These are phyloP conservation scores for Melanotaenia pygmaea DNA, from an alignment of 2,797 vertebrate species.

Conservation along the genomic window DNA sequence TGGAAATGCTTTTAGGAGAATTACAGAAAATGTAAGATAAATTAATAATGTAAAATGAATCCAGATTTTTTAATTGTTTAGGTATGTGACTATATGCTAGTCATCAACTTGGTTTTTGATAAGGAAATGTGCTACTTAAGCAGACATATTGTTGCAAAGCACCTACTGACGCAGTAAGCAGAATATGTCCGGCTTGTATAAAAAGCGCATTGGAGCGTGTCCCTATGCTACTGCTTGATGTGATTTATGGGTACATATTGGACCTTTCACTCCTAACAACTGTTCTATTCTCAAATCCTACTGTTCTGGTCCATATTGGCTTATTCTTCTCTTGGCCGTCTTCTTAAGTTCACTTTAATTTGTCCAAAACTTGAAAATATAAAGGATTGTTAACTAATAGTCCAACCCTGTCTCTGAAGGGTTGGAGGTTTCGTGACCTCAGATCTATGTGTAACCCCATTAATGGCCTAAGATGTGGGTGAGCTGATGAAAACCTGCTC, in stretches of 20 bases:
- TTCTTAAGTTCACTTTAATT: slow-evolving; percentile 20
- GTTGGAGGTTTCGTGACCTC: slow-evolving; percentile 41
- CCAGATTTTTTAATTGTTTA: not conserved
- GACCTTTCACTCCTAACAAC: not conserved
- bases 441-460: slow-evolving; percentile 33
- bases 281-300: too few relatives aligned
- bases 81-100: not conserved
- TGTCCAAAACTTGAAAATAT: slow-evolving; percentile 7
- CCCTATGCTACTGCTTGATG: not conserved
- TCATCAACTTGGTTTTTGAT: not conserved
- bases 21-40: not conserved
- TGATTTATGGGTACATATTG: not conserved
- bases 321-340: not conserved
- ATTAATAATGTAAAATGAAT: slow-evolving; percentile 5
- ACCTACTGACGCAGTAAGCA: slow-evolving; percentile 5
- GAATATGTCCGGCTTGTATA: not conserved
- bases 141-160: slow-evolving; percentile 23
- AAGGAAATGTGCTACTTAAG: not conserved
- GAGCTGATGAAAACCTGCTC: slow-evolving; percentile 34
- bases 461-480: slow-evolving; percentile 39
- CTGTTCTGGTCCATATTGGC: not conserved
- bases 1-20: not conserved
- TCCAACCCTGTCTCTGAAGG: not conserved
- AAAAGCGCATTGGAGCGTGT: not conserved
- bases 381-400: slow-evolving; percentile 13